Base-by-base conservation (phyloP, 2,888 invertebrate genomes). In the Lapara coniferarum region DNA sequence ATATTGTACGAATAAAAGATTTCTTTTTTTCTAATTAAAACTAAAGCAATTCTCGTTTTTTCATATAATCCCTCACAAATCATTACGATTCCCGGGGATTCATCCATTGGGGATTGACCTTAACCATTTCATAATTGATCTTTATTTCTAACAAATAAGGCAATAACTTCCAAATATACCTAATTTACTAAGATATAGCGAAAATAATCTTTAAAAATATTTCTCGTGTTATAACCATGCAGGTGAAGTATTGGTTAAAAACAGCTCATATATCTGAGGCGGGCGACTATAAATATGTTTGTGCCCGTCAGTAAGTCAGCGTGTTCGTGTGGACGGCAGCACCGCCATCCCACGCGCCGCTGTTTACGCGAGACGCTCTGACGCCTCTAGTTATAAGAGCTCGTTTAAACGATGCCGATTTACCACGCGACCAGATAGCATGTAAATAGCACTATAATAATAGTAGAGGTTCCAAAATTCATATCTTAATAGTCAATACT, bases 171-270 rank as follows among this genome's bases (percentile, higher is more conserved):
- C 10, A 55, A 19, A 19, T 8, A 4, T 16, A 16, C 6, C 6
- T 10, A 19, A 63, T 63, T 19, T 49, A 63, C 49, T 46, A 49
- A 7, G 46, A 63, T 19, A 13, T 49, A 46, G 49, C n/a, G 13
- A 19, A 10, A 55, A 55, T 55, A 55, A 55, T 10, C 4, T 55
- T 55, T 19, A 55, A 49, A 63, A 63, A 46, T n/a, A n/a, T n/a
- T n/a, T 49, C 46, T 12, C 46, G 55, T 14, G 19, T 46, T 19
- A 49, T 63, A 46, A 63, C 46, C 63, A 63, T 49, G 63, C 19
- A 13, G 30, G 63, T 49, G 49, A 46, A 19, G 63, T 19, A 59
- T 59, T 44, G 59, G 46, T 49, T 16, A 19, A 49, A 63, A 63
- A 63, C 63, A 63, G 19, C 46, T 16, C 63, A 19, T 63, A 49